These are phyloP conservation scores for Drosophila athabasca DNA, from an alignment of 1,140 invertebrate genomes.

Conservation along the genomic window DNA sequence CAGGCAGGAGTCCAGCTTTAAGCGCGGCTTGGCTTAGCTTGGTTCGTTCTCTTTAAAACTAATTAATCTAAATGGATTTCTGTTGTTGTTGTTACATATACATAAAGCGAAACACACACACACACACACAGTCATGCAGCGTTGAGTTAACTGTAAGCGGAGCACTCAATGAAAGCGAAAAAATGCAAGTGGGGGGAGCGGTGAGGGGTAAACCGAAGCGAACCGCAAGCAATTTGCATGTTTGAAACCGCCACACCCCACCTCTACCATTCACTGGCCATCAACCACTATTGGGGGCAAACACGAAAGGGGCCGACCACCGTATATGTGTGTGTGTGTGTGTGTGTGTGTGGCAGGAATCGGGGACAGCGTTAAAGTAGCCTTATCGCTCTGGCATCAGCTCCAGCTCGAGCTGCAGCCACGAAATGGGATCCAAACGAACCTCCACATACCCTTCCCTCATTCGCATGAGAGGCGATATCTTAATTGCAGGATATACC, in stretches of 20 bases:
- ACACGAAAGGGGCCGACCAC: constrained; percentile 75
- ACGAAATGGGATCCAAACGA: not conserved
- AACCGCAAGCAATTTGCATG: constrained; percentile 82
- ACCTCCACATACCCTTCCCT: no score
- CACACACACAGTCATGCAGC: constrained; percentile 30
- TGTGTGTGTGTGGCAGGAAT: constrained; percentile 69
- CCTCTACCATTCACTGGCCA: constrained; percentile 13
- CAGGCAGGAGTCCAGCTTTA: not conserved
- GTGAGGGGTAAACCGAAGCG: constrained; percentile 60
- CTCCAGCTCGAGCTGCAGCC: constrained; percentile 37
- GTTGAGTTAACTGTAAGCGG: constrained; percentile 73
- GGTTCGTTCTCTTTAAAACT: constrained; percentile 67
- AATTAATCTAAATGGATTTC: constrained; percentile 82
- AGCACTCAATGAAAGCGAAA: constrained; percentile 79
- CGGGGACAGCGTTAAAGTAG: constrained; percentile 80
- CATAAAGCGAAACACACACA: constrained; percentile 46
- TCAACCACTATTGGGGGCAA: constrained; percentile 63
- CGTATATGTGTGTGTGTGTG: constrained; percentile 28
- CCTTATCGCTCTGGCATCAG: constrained; percentile 67
- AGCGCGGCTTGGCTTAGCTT: constrained; percentile 32
- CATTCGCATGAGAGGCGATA: no score
- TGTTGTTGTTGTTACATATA: constrained; percentile 77
- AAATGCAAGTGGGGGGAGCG: constrained; percentile 16
- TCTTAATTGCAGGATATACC: no score
- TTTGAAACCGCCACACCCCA: constrained; percentile 68